Evolutionary conservation across 1,140 invertebrate genomes (phyloP), one percentile per base, ranked within the genome.

Genomic region (Drosophila ercepeae): DNA sequence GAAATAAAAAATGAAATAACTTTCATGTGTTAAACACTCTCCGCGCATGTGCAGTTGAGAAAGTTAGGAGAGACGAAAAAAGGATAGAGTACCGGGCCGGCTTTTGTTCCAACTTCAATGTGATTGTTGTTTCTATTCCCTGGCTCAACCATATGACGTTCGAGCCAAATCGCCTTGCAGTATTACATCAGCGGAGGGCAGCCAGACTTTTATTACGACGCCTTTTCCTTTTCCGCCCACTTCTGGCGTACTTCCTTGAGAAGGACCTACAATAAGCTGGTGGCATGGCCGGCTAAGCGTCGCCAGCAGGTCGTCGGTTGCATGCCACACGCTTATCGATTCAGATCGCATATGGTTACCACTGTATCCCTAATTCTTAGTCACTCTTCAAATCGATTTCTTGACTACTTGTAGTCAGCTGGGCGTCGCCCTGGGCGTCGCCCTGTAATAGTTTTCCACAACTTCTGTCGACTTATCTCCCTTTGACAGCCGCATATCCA

Each of bases 141-240:
- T 64, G 70, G 45, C 59, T 64, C 57, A 19, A 34, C 81, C 81
- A 64, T 79, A 81, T 84, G 81, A 84, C 76, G 81, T 86, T 61
- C 60, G 39, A 74, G 72, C 68, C 57, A 79, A 84, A 86, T 74
- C 69, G 76, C 74, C 81, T 84, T 84, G 81, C 81, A 82, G 81
- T 88, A 86, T 86, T 86, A 86, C 81, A 86, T 86, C 81, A 86
- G 81, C 82, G 68, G 61, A 75, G 81, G 61, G 67, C 50, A 79
- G 81, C 64, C 59, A 53, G 81, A 81, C 72, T 81, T 86, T 79
- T 81, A 76, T 73, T 14, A 6, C 36, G 70, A 71, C 52, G 60
- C 54, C 75, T 54, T 70, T 74, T 78, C 54, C 75, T 54, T 70
- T 74, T 78, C 46, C 46, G 36, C 74, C 76, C 57, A 46, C 41